Base-by-base conservation (phyloP, 2,797 vertebrate genomes). In the Austrolebias charrua region DNA sequence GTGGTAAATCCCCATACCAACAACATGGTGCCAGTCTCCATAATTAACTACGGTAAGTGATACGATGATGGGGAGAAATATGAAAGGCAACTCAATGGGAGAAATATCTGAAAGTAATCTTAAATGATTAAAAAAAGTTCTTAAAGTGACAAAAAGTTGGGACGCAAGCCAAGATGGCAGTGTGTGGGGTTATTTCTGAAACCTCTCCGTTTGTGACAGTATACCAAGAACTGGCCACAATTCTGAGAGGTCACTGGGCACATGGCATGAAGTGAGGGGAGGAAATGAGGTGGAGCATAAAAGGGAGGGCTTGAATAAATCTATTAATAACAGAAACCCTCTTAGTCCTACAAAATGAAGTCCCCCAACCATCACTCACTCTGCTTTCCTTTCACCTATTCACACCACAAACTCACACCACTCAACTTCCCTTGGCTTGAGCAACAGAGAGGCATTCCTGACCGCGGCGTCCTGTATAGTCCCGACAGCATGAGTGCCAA, bases 271-370 rank as follows among this genome's bases (percentile, higher is more conserved):
- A 42, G 46, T 0, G 14, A 58, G 43, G 57, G 71, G 56, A 43
- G 60, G 57, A 33, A 35, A 44, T 6, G 19, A 60, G 66, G 81
- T 6, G 76, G 76, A n/a, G 67, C 57, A 56, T 55, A 44, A 33
- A 63, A 7, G 20, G 69, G 66, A 49, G 31, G 57, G 63, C 28
- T 64, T 0, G 5, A 53, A 60, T 40, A 54, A 56, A 45, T 60
- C 87, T 91, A 91, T 78, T 88, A 86, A 87, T 88, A 89, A 71
- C 74, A 5, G 11, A 73, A 68, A 66, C 58, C 65, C 69, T 53
- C 60, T 1, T 63, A 20, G 51, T 65, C 70, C 56, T 59, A 60
- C 49, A 65, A 70, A 61, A 16, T 58, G 63, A 63, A 28, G 31
- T 38, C 66, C 55, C 31, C 44, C 42, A 38, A 10, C 46, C 55